Base-by-base conservation (phyloP, 2,113 vertebrate species). In the Silurus asotus region DNA sequence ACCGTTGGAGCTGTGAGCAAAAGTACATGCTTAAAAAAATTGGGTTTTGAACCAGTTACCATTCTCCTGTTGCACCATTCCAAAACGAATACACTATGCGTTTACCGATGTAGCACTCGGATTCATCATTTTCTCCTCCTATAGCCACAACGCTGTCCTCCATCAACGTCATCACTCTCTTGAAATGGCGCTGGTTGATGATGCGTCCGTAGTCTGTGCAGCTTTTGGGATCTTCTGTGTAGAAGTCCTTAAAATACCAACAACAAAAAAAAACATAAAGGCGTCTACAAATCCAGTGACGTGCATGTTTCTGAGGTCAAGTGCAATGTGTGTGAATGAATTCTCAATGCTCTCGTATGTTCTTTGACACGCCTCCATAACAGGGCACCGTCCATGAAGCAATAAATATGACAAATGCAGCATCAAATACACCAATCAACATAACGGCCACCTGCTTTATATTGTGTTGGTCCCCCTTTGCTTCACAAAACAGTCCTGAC, bases 171-270 rank as follows among this genome's bases (percentile, higher is more conserved):
- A 92, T 19, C 10, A 99, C 5, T 86, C 98, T 95, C 90, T 90
- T 95, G 92, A 98, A 97, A 92, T 99, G 98, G 1, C 88, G 96
- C 87, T 94, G 92, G 90, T 96, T 99, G 92, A 99, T 19, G 55
- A 99, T 96, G 90, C 96, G 95, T 75, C 94, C 97, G 0, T 99
- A 99, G 89, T 99, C 98, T 0, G 92, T 91, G 88, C 97, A 99
- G 0, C 89, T 93, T 89, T 97, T 96, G 62, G 97, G 92, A 1
- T 98, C 93, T 7, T 96, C 95, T 20, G 98, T 97, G 37, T 99
- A 99, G 92, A 97, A 99, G 3, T 97, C 97, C 98, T 99, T 64
- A 4, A 53, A 80, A 10, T 1, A 56, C 10, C 55, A 86, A 37
- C 23, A 70, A 53, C 83, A 84, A 0, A 15, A 49, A 49, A n/a